These are phyloP conservation scores for Melopsittacus undulatus DNA, from an alignment of 2,797 vertebrate genomes.

Conservation along the genomic window DNA sequence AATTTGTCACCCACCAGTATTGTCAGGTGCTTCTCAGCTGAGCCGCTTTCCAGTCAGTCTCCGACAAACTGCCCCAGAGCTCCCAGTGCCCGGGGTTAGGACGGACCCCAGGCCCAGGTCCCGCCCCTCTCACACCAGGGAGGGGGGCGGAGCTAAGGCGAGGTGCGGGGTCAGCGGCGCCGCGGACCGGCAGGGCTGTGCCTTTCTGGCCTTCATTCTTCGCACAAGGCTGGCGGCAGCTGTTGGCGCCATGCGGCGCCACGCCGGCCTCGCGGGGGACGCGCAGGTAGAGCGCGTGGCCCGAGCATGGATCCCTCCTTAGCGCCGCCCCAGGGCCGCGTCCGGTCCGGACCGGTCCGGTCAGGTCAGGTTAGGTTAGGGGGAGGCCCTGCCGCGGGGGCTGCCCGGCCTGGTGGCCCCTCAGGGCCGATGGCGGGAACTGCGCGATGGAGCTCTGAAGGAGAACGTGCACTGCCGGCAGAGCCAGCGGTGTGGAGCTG, in stretches of 20 bases:
- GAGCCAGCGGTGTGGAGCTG: neutral
- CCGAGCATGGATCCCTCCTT: no score
- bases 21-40: no score
- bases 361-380: no score
- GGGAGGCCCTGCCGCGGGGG: neutral
- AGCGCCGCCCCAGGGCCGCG: no score
- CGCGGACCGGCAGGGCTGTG: fast-evolving
- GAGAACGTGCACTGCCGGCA: no score
- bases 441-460: fast-evolving
- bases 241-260: neutral
- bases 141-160: neutral
- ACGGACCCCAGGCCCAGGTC: fast-evolving
- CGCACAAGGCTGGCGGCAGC: fast-evolving
- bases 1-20: no score
- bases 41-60: no score
- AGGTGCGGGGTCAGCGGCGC: neutral
- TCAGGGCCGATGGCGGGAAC: neutral
- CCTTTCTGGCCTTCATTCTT: fast-evolving
- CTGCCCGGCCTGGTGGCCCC: neutral
- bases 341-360: no score
- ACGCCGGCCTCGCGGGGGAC: neutral
- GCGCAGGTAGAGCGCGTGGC: neutral
- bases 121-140: neutral
- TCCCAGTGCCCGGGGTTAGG: neutral
- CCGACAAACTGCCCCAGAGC: no score